A percentile compares a stretch with the other conserved stretches of the same genome.
phyloP scores from a whole-genome alignment of 2,888 invertebrate genomes.

The Empis livida region DNA sequence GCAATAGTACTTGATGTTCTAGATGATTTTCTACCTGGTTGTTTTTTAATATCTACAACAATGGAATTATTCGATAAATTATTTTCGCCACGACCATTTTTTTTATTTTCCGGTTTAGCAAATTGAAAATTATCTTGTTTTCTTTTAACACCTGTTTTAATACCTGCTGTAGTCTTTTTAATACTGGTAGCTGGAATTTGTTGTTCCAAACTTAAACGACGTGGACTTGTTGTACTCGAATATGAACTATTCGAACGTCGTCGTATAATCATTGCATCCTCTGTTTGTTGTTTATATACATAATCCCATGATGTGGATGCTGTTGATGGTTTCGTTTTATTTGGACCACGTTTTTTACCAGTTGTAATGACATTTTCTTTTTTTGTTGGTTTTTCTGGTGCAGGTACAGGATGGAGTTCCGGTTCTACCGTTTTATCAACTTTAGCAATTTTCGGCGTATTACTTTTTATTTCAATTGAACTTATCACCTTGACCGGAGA shows the following conservation, averaged over 20 bases:
- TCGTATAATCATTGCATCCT: conserved; percentile 69
- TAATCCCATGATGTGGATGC: conserved; percentile 41
- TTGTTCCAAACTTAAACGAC: conserved; percentile 42
- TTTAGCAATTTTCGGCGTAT: background rate
- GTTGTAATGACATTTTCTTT: conserved; percentile 11
- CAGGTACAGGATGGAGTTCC: conserved; percentile 5
- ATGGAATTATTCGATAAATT: too few relatives aligned
- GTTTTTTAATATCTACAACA: too few relatives aligned
- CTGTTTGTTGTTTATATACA: conserved; percentile 47
- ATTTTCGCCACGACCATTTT: conserved; percentile 1
- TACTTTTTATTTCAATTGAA: too few relatives aligned
- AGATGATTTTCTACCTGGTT: too few relatives aligned
- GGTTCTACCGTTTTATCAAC: conserved; percentile 13
- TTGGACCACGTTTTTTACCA: background rate
- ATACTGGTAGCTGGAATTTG: conserved; percentile 23
- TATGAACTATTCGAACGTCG: conserved; percentile 75
- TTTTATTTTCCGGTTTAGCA: conserved; percentile 8
- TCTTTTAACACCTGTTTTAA: too few relatives aligned
- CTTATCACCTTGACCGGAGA: too few relatives aligned
- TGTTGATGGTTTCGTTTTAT: conserved; percentile 12
- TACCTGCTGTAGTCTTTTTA: conserved; percentile 15
- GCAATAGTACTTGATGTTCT: too few relatives aligned
- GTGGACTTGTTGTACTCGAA: conserved; percentile 55
- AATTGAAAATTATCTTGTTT: too few relatives aligned
- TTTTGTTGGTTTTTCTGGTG: conserved; percentile 9